These are phyloP conservation scores for Actenoides hombroni DNA, from an alignment of 2,113 vertebrate species.

Conservation along the genomic window DNA sequence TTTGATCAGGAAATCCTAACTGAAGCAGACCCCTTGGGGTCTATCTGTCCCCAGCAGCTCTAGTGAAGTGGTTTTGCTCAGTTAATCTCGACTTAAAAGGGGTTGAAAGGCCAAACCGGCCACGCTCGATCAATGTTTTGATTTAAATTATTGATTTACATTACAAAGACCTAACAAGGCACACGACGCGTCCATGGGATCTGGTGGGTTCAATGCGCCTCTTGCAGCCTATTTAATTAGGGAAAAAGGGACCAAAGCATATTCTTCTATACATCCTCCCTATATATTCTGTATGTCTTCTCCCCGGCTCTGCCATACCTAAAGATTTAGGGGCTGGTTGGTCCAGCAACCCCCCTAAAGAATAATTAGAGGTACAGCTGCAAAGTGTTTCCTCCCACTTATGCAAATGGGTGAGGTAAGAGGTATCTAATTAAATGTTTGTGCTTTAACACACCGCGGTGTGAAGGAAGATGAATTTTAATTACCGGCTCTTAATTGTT, in stretches of 20 bases:
- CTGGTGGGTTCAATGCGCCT: rapidly evolving
- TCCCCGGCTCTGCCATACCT: rapidly evolving
- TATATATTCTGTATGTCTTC: rapidly evolving
- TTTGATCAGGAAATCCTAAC: not conserved
- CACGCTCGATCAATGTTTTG: not conserved
- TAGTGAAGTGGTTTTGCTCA: not conserved
- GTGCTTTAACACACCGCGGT: slow-evolving; percentile 62
- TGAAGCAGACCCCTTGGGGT: not conserved
- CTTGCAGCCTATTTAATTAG: not conserved
- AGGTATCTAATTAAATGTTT: slow-evolving; percentile 78
- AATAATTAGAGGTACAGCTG: slow-evolving; percentile 58
- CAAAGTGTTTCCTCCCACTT: slow-evolving; percentile 71
- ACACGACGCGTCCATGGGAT: not conserved
- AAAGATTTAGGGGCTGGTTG: not conserved
- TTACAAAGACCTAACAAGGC: not conserved
- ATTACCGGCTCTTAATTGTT: slow-evolving; percentile 79
- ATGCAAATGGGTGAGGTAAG: slow-evolving; percentile 76
- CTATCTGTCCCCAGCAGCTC: not conserved
- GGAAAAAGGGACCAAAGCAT: rapidly evolving
- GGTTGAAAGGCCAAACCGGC: not conserved
- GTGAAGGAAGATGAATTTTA: slow-evolving; percentile 78
- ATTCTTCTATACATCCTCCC: rapidly evolving
- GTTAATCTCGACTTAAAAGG: not conserved
- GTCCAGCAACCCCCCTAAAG: not conserved
- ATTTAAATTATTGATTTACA: not conserved